Conservation (phyloP, 2,797 vertebrate genomes). For the Artibeus jamaicensis region DNA sequence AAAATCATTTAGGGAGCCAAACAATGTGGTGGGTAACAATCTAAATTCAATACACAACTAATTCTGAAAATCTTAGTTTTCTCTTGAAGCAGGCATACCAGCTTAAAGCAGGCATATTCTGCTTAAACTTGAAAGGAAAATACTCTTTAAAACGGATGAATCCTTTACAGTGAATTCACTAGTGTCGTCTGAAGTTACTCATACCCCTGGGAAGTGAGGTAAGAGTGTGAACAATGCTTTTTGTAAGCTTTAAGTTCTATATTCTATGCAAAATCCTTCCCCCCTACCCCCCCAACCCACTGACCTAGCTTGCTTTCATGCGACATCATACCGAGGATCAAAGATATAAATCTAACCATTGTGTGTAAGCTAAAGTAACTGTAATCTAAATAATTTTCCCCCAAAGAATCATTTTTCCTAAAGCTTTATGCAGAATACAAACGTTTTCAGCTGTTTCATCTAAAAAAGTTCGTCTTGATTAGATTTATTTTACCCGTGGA, state of each 20-base stretch:
- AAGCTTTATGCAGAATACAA: slow-evolving; percentile 26
- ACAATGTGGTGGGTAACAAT: neutral
- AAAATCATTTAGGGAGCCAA: neutral
- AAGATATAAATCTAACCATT: neutral
- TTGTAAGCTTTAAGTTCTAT: neutral
- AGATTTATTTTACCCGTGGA: neutral
- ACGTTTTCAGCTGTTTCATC: neutral
- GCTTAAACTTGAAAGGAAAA: neutral
- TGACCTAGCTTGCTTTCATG: neutral
- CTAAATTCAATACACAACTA: slow-evolving; percentile 25
- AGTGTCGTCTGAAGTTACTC: neutral
- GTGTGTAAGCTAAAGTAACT: neutral
- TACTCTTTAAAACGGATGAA: neutral
- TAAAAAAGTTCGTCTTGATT: neutral
- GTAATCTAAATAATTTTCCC: neutral
- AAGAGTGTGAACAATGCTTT: neutral
- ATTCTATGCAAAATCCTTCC: neutral
- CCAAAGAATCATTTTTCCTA: neutral
- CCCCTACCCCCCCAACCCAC: neutral
- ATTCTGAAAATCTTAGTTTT: neutral
- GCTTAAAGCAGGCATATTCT: neutral
- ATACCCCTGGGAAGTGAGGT: neutral
- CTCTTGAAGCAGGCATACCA: neutral
- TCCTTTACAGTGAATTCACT: neutral
- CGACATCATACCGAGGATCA: neutral